These are phyloP conservation scores for Cyprinus carpio DNA, from an alignment of 2,113 vertebrate species.

Conservation along the genomic window DNA sequence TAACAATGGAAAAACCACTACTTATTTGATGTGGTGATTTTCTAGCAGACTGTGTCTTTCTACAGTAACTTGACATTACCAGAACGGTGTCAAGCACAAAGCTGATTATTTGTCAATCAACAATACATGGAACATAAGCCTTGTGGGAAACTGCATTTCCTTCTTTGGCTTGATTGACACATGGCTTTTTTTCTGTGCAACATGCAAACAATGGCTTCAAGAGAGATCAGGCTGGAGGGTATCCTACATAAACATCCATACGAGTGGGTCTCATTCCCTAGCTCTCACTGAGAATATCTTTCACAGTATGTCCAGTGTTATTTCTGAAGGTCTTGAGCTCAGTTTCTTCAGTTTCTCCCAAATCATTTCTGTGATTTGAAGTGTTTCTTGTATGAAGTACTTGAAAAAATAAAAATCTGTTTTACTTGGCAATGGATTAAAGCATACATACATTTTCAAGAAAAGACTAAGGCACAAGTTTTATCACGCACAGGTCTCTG, in stretches of 20 bases:
- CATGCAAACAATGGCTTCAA: conserved; percentile 39
- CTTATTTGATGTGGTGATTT: not conserved
- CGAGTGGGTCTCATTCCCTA: not conserved
- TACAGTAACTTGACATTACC: not conserved
- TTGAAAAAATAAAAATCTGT: not conserved
- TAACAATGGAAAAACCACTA: not conserved
- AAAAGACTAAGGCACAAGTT: not conserved
- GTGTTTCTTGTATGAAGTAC: not conserved
- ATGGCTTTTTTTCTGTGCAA: conserved; percentile 13
- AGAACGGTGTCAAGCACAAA: not conserved
- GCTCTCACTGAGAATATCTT: conserved; percentile 12
- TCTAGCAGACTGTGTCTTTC: not conserved
- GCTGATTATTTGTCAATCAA: conserved; percentile 2
- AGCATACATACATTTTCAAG: not conserved
- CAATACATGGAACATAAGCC: conserved; percentile 41
- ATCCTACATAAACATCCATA: conserved; percentile 31
- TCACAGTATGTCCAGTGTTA: not conserved
- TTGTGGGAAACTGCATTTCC: conserved; percentile 54
- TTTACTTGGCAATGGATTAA: conserved; percentile 31
- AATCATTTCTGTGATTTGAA: not conserved
- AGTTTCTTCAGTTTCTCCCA: not conserved
- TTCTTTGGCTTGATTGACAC: conserved; percentile 46
- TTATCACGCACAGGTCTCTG: not conserved
- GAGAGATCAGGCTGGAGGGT: conserved; percentile 34
- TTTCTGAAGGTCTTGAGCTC: conserved; percentile 7